Evolutionary conservation across 2,888 invertebrate genomes (phyloP).

Genomic region (Eilema depressum): DNA sequence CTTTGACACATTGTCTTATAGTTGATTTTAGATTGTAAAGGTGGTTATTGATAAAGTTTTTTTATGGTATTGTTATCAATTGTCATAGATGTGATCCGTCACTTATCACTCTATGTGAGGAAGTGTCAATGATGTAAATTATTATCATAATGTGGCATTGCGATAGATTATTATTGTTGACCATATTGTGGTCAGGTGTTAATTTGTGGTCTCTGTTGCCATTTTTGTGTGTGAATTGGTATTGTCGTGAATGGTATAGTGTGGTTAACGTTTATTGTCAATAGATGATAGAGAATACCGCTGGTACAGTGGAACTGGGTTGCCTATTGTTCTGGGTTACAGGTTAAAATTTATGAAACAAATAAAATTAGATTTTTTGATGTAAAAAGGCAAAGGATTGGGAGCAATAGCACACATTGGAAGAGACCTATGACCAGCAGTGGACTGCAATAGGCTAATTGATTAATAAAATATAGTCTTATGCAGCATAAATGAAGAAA

Average conservation of each 20-base stretch:
- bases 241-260: slow-evolving; percentile 25
- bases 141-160: slow-evolving; percentile 49
- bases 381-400: not conserved
- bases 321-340: not conserved
- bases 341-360: not conserved
- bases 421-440: no score
- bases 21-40: slow-evolving; percentile 11
- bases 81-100: slow-evolving; percentile 71
- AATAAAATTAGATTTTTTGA: not conserved
- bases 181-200: slow-evolving; percentile 33
- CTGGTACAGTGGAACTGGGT: not conserved
- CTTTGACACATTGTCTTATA: rapidly evolving
- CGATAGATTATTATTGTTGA: slow-evolving; percentile 55
- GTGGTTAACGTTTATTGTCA: slow-evolving; percentile 11
- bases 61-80: slow-evolving; percentile 54
- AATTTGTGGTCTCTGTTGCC: slow-evolving; percentile 20
- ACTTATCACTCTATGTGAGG: slow-evolving; percentile 59
- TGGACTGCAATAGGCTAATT: no score
- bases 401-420: no score
- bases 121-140: slow-evolving; percentile 50
- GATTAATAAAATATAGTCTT: no score
- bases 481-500: no score
- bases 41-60: not conserved
- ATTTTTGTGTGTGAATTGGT: slow-evolving; percentile 23
- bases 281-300: not conserved